A percentile compares a stretch with the other conserved stretches of the same genome.
Evolutionary conservation across 2,113 vertebrate genomes (phyloP).

Genomic region (Sander vitreus): DNA sequence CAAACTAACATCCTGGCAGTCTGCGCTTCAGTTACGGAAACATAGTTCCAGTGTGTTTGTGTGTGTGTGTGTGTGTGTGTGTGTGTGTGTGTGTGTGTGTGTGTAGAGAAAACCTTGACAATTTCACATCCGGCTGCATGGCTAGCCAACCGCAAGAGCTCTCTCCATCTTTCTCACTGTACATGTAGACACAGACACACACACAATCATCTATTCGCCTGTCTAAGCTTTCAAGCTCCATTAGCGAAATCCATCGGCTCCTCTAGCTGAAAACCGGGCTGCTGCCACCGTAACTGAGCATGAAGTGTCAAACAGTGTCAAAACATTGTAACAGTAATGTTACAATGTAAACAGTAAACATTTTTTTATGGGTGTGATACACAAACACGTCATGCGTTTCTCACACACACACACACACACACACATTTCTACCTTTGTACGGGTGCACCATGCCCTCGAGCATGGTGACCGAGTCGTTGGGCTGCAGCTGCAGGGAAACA

Average conservation of each 20-base stretch:
- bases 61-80: slow-evolving; percentile 21
- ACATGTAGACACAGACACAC: background rate
- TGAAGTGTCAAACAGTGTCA: slow-evolving; percentile 48
- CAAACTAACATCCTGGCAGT: slow-evolving; percentile 72
- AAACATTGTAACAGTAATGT: too few species aligned
- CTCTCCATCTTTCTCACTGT: slow-evolving; percentile 43
- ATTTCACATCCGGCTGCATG: slow-evolving; percentile 66
- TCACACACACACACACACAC: background rate
- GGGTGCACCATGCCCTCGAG: slow-evolving; percentile 94
- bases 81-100: background rate
- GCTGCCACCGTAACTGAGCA: slow-evolving; percentile 22
- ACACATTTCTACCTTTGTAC: slow-evolving; percentile 86
- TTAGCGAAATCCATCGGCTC: slow-evolving; percentile 59
- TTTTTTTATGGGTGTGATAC: too few species aligned
- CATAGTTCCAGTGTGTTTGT: slow-evolving; percentile 28
- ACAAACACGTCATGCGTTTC: too few species aligned
- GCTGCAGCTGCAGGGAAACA: slow-evolving; percentile 91
- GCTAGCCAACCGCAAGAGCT: slow-evolving; percentile 63
- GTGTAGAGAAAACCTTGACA: slow-evolving; percentile 51
- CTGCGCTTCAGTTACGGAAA: slow-evolving; percentile 65
- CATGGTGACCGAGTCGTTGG: slow-evolving; percentile 88
- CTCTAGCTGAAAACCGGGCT: slow-evolving; percentile 12
- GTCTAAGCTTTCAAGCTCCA: slow-evolving; percentile 74
- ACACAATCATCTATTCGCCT: slow-evolving; percentile 35
- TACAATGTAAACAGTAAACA: too few species aligned